Evolutionary conservation across 2,888 invertebrate species (phyloP).

Genomic region (Amphipoea oculea): DNA sequence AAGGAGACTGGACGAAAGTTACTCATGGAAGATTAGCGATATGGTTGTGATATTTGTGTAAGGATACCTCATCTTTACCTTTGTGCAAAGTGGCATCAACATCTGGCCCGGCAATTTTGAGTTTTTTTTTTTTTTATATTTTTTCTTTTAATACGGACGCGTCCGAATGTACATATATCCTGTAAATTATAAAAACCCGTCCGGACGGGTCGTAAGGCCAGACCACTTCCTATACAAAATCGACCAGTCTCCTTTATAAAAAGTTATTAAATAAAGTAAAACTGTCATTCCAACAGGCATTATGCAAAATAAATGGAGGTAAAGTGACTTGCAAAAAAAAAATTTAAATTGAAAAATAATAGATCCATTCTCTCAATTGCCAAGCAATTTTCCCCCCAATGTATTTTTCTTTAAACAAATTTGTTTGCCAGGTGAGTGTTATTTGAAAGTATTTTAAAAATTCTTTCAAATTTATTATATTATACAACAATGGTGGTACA

Average conservation of each 20-base stretch:
- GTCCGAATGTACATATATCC: no score
- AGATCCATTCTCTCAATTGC: conserved; percentile 33
- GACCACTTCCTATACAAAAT: no score
- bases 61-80: neutral
- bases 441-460: conserved; percentile 55
- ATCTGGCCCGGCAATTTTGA: no score
- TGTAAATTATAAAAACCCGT: no score
- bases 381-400: conserved; percentile 6
- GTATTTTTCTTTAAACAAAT: conserved; percentile 54
- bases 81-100: no score
- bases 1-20: neutral
- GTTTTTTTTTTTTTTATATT: no score
- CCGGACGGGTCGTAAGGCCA: no score
- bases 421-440: conserved; percentile 56
- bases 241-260: neutral
- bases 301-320: conserved; percentile 21
- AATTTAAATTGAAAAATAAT: conserved; percentile 48
- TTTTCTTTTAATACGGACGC: no score
- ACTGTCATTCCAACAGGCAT: conserved; percentile 2
- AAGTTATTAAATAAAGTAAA: conserved; percentile 16
- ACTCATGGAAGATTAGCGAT: no score
- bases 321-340: conserved; percentile 27
- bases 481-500: conserved; percentile 55
- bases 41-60: no score
- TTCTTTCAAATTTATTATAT: conserved; percentile 57